Base-by-base conservation (phyloP, 2,797 vertebrate genomes). In the Parotocinclus haroldoi region DNA sequence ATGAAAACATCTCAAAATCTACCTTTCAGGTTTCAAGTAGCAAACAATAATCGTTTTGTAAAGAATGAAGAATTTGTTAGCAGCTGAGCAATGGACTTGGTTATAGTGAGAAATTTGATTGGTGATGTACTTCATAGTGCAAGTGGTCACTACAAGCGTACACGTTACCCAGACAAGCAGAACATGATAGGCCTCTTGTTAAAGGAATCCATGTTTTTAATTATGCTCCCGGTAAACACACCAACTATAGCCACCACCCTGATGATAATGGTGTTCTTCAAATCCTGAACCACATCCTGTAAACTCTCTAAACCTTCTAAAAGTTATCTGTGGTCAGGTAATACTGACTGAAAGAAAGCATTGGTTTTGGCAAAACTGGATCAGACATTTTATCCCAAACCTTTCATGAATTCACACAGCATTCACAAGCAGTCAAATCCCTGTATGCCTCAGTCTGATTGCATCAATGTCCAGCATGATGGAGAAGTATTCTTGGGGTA, bases 81-180 rank as follows among this genome's bases (percentile, higher is more conserved):
- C 82, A 95, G 83, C 27, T 92, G 81, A 63, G 94, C 92, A 75
- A 99, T 93, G 62, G 91, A 80, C 97, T 99, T 92, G 46, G 97
- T 96, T 59, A 95, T 93, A 7, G 83, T 87, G 58, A 99, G 95
- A 80, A 99, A 99, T 71, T 0, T 92, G 82, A 19, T 98, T 94
- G 0, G 74, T 69, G 48, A 99, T 93, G 52, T 93, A 88, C 70
- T 83, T 91, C 75, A 97, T 9, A 61, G 87, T 86, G 72, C 95
- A 95, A 0, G 93, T 86, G 6, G 89, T 89, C 68, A 95, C 86
- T 0, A 92, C 95, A 53, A 99, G 89, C 17, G 92, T 96, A 76
- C 99, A 99, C 82, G 88, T 99, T 99, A 45, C 96, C 96, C 86
- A 99, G n/a, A n/a, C n/a, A n/a, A n/a, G n/a, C n/a, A 96, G 69